These are phyloP conservation scores for Thamnophis elegans DNA, from an alignment of 2,797 vertebrate genomes.

Conservation along the genomic window DNA sequence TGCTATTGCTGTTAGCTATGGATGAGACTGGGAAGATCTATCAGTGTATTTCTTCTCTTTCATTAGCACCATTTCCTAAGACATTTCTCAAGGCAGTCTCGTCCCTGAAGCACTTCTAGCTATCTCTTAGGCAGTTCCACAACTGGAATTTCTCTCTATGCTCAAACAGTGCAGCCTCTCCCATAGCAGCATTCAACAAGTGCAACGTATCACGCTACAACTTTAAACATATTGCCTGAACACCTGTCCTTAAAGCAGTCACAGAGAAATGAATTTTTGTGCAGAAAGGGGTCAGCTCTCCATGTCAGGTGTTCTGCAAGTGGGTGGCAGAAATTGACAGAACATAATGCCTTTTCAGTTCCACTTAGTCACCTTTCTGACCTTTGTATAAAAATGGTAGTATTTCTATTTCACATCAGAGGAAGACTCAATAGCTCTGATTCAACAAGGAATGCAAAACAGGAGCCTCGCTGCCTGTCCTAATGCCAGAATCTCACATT, in stretches of 20 bases:
- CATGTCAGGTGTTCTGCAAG: background rate
- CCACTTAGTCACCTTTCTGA: background rate
- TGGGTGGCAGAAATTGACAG: background rate
- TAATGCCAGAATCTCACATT: background rate
- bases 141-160: background rate
- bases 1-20: too few species aligned
- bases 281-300: background rate
- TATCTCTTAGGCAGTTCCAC: background rate
- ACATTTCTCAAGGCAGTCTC: background rate
- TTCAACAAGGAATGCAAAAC: background rate
- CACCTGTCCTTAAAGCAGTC: background rate
- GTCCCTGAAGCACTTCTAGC: background rate
- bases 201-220: background rate
- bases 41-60: background rate
- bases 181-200: background rate
- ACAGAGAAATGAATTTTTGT: background rate
- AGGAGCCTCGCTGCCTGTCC: too few species aligned
- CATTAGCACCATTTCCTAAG: background rate
- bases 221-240: background rate
- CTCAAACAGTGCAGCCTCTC: background rate
- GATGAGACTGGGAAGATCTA: background rate
- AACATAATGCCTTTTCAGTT: background rate
- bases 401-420: background rate
- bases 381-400: background rate
- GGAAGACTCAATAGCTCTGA: background rate